A percentile compares a stretch with the other conserved stretches of the same genome.
These are phyloP conservation scores for Symphodus melops DNA, from an alignment of 2,113 vertebrate species.

Conservation along the genomic window DNA sequence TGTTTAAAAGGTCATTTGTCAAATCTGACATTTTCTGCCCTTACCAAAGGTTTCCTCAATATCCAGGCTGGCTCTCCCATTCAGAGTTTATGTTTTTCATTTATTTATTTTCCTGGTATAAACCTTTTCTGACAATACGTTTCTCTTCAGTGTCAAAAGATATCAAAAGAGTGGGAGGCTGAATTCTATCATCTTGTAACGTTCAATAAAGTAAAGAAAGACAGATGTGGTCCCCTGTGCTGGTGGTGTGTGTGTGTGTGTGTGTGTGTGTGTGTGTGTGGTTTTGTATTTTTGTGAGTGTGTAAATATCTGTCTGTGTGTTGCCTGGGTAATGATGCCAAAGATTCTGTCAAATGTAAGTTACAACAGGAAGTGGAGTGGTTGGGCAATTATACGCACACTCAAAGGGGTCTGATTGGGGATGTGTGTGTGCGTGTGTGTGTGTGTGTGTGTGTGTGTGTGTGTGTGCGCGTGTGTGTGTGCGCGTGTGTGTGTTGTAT, in stretches of 20 bases:
- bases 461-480: conserved; percentile 34
- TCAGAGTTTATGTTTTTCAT: conserved; percentile 68
- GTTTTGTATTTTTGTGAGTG: conserved; percentile 21
- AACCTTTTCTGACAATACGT: conserved; percentile 76
- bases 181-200: conserved; percentile 69
- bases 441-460: conserved; percentile 23
- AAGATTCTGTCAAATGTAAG: conserved; percentile 63
- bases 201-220: conserved; percentile 65
- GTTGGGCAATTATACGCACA: conserved; percentile 40
- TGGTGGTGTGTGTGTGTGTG: conserved; percentile 20
- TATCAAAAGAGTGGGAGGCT: conserved; percentile 50
- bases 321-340: conserved; percentile 65
- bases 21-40: conserved; percentile 83
- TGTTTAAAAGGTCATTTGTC: conserved; percentile 85
- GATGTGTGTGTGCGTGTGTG: conserved; percentile 43
- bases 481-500: conserved; percentile 38
- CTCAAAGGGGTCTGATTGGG: conserved; percentile 50
- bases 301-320: background rate
- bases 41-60: conserved; percentile 82
- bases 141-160: conserved; percentile 65
- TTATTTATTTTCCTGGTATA: conserved; percentile 76
- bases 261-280: conserved; percentile 38
- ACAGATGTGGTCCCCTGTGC: conserved; percentile 59
- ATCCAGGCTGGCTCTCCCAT: conserved; percentile 63
- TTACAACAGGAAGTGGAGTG: conserved; percentile 56